Evolutionary conservation across 2,888 invertebrate species (phyloP), one percentile per base, ranked within the genome.

Genomic region (Gasteruption jaculator): DNA sequence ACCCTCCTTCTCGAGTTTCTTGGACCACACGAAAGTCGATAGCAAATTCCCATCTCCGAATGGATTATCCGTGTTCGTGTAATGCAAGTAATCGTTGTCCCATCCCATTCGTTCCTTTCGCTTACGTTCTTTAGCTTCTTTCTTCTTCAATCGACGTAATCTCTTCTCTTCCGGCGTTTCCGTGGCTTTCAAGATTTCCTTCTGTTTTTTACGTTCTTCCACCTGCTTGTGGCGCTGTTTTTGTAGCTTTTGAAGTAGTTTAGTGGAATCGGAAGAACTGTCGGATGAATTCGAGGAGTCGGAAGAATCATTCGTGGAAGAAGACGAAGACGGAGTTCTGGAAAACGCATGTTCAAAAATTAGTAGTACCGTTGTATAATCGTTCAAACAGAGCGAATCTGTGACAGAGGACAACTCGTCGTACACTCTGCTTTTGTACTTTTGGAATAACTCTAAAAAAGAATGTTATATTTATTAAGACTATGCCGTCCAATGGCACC

Each of bases 31-130:
- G 72, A 99, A 99, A 0, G 93, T 90, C 21, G 95, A 86, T 4
- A 95, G 80, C 25, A 99, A 78, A 58, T 93, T 92, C 0, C 91
- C 90, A 76, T 99, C 99, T 0, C 97, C 97, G 71, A 97, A 99
- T 0, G 99, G 99, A 74, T 99, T 99, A 71, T 99, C 96, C 37
- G 90, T 88, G 71, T 99, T 95, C 1, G 97, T 96, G 64, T 97
- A 99, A 62, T 93, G 92, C 46, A 94, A 81, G 66, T 94, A 94
- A 69, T 96, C 95, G 50, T 87, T 91, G 69, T 95, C 95, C 95
- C 94, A 95, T 5, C 95, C 95, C 93, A 95, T 94, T 51, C 91
- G 77, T 67, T 92, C 89, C 41, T 93, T 88, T 1, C 91, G 74
- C 46, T 82, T 83, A 2, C 88, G 77, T 68, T 94, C 93, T 61